These are phyloP conservation scores for Carabus problematicus DNA, from an alignment of 2,888 invertebrate species.

Conservation along the genomic window DNA sequence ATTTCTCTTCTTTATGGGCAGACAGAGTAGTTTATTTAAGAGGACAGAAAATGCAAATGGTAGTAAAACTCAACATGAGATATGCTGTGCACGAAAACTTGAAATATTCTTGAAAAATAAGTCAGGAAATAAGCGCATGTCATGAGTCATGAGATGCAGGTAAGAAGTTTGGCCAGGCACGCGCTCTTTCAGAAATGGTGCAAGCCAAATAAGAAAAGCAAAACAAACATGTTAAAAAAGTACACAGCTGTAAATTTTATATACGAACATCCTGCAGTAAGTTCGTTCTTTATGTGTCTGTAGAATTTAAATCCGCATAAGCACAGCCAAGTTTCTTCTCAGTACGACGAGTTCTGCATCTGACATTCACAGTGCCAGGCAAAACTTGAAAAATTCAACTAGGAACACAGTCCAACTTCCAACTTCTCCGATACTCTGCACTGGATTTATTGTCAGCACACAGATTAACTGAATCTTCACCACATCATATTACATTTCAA, in stretches of 20 bases:
- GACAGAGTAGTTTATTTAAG: no score
- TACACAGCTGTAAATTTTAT: conserved; percentile 36
- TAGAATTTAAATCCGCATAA: conserved; percentile 18
- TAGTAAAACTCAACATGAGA: conserved; percentile 1
- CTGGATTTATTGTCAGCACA: no score
- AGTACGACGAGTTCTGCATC: neutral
- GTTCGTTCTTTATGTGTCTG: conserved; percentile 22
- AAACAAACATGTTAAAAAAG: conserved; percentile 4
- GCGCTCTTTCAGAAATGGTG: no score
- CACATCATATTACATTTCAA: no score
- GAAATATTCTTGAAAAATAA: conserved; percentile 5
- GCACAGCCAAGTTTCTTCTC: conserved; percentile 3
- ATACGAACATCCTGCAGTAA: conserved; percentile 22
- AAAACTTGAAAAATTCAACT: conserved; percentile 33
- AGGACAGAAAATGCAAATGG: neutral
- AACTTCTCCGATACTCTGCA: no score
- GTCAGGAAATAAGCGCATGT: neutral
- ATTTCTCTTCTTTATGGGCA: no score
- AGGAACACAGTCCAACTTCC: conserved; percentile 25
- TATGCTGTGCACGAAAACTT: neutral
- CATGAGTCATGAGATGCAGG: conserved; percentile 2
- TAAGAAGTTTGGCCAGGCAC: neutral
- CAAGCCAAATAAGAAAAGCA: no score
- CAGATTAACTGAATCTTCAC: no score
- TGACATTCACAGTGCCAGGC: conserved; percentile 1